These are phyloP conservation scores for Calameuta pallipes DNA, from an alignment of 2,888 invertebrate genomes.

Conservation along the genomic window DNA sequence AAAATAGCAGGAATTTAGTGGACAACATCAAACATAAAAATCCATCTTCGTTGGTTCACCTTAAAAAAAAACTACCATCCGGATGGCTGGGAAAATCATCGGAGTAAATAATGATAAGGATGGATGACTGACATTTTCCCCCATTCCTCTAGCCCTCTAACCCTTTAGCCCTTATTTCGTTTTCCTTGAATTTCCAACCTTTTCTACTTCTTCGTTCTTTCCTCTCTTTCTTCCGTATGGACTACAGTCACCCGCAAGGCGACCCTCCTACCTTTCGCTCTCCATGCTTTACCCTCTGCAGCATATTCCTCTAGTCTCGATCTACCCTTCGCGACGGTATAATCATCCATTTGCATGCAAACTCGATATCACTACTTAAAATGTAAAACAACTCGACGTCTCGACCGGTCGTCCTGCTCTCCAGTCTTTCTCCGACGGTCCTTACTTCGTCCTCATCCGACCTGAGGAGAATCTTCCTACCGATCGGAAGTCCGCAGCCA, in stretches of 20 bases:
- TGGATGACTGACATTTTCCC: constrained; percentile 9
- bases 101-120: no score
- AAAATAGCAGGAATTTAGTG: no score
- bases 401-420: constrained; percentile 14
- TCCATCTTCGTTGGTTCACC: no score
- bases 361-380: constrained; percentile 68
- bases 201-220: constrained; percentile 24
- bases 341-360: constrained; percentile 72
- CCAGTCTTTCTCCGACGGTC: background rate
- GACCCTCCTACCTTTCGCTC: constrained; percentile 6
- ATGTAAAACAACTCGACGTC: constrained; percentile 64
- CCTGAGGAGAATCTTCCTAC: no score
- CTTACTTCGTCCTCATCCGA: constrained; percentile 17
- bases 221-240: constrained; percentile 8
- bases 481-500: no score
- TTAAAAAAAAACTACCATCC: no score
- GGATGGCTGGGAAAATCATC: no score
- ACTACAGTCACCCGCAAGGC: constrained; percentile 18
- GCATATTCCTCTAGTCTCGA: constrained; percentile 18
- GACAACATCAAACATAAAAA: no score
- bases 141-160: constrained; percentile 11
- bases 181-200: constrained; percentile 21
- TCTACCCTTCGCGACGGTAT: constrained; percentile 46
- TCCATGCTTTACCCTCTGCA: constrained; percentile 14
- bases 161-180: constrained; percentile 13